Conservation (phyloP, 2,888 invertebrate genomes). For the Girardia tigrina region DNA sequence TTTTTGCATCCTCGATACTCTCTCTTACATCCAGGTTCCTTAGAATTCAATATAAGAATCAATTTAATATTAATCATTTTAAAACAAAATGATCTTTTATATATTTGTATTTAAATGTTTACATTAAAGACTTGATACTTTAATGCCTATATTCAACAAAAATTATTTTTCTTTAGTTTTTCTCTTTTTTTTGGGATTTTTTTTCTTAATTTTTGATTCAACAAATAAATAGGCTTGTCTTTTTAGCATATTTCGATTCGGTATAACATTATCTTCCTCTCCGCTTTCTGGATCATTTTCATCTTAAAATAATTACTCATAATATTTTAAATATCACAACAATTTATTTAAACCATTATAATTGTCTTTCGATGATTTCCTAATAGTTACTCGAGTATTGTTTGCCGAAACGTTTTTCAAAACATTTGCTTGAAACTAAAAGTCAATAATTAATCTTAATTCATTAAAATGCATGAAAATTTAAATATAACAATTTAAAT, state of each 20-base stretch:
- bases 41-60: too few relatives aligned
- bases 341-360: background rate
- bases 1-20: too few relatives aligned
- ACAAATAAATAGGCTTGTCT: constrained; percentile 48
- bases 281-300: constrained; percentile 48
- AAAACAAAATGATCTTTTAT: too few relatives aligned
- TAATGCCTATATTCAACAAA: too few relatives aligned
- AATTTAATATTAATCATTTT: too few relatives aligned
- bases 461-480: too few relatives aligned
- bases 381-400: background rate
- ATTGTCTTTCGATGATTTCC: background rate
- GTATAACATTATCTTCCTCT: constrained; percentile 47
- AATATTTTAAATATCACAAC: background rate
- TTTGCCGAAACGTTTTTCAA: background rate
- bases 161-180: constrained; percentile 39
- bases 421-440: background rate
- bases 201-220: constrained; percentile 47
- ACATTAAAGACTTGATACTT: too few relatives aligned
- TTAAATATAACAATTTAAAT: too few relatives aligned
- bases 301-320: background rate
- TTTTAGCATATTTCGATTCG: constrained; percentile 45
- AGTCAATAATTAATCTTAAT: background rate
- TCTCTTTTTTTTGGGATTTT: constrained; percentile 46
- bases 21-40: too few relatives aligned
- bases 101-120: too few relatives aligned